Conservation (phyloP, 2,888 invertebrate species). For the Acanthosepion pharaonis region DNA sequence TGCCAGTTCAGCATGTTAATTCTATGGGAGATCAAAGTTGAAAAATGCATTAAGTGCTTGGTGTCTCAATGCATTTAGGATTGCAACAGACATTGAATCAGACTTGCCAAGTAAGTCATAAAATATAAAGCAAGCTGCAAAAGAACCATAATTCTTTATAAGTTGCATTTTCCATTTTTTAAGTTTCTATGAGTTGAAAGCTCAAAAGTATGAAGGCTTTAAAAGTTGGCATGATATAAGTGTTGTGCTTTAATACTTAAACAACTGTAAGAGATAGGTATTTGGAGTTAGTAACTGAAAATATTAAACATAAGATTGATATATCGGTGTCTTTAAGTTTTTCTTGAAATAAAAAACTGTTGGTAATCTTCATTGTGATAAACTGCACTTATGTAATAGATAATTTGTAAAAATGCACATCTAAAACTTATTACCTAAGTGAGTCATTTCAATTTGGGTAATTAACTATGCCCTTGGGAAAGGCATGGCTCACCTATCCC, state of each 20-base stretch:
- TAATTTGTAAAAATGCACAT: neutral
- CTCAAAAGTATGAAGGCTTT: neutral
- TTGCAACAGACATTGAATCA: neutral
- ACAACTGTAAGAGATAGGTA: neutral
- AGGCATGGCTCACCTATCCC: too few relatives aligned
- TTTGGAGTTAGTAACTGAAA: neutral
- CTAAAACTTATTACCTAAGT: neutral
- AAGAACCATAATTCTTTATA: neutral
- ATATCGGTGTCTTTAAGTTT: neutral
- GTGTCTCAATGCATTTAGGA: neutral
- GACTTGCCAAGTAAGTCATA: neutral
- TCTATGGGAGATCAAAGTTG: conserved; percentile 6
- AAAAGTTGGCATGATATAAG: neutral
- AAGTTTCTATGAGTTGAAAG: neutral
- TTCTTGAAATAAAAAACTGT: neutral
- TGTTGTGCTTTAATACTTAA: neutral
- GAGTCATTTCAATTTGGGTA: neutral
- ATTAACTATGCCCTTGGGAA: neutral
- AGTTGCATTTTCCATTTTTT: neutral
- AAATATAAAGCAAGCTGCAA: neutral
- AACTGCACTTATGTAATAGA: neutral
- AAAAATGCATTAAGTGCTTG: neutral
- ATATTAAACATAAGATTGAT: neutral
- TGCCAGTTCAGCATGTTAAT: neutral
- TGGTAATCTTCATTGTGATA: neutral